Evolutionary conservation across 2,113 vertebrate species (phyloP).

Genomic region (Anser brachyrhynchus): DNA sequence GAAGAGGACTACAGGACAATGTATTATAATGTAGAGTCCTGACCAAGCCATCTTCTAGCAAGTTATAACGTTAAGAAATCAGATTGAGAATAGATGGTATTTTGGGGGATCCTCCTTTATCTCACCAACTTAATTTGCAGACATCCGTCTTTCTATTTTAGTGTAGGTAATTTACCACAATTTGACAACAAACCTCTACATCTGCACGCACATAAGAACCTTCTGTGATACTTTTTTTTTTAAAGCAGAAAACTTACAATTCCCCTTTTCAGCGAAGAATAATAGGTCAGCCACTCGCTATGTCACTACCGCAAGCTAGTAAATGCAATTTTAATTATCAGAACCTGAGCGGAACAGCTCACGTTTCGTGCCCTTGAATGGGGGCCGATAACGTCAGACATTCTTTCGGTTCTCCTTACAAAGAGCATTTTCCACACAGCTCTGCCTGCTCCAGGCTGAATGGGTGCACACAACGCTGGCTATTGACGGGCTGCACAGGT

Average conservation of each 20-base stretch:
- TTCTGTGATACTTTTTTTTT: not conserved
- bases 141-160: not conserved
- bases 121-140: not conserved
- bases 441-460: not conserved
- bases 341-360: not conserved
- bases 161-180: not conserved
- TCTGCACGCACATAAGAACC: not conserved
- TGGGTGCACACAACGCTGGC: rapidly evolving
- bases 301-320: not conserved
- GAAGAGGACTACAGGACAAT: not conserved
- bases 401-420: not conserved
- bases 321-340: not conserved
- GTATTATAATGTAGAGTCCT: rapidly evolving
- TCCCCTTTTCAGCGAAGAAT: not conserved
- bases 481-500: not conserved
- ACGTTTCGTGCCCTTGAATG: rapidly evolving
- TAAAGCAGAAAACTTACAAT: not conserved
- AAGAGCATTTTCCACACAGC: not conserved
- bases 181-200: not conserved
- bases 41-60: not conserved
- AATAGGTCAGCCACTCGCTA: not conserved
- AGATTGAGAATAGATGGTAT: not conserved
- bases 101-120: not conserved
- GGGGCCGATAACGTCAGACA: not conserved
- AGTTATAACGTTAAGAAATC: not conserved